Evolutionary conservation across 2,113 vertebrate species (phyloP).

Genomic region (Nanorana parkeri): DNA sequence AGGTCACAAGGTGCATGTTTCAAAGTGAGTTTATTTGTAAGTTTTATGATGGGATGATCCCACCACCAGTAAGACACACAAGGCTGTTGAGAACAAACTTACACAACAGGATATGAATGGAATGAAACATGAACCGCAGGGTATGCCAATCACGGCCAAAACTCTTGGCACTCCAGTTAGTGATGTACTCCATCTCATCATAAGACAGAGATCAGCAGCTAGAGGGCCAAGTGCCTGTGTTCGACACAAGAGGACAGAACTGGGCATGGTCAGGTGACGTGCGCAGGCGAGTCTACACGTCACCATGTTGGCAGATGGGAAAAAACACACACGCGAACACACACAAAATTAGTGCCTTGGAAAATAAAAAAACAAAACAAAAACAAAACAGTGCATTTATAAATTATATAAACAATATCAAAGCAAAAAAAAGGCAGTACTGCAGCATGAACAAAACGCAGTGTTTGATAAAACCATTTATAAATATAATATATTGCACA

Average conservation of each 20-base stretch:
- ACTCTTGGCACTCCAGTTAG: background rate
- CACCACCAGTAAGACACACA: constrained; percentile 40
- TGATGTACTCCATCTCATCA: background rate
- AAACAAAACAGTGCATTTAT: constrained; percentile 55
- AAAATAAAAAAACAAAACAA: constrained; percentile 50
- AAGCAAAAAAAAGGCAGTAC: constrained; percentile 54
- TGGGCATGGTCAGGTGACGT: constrained; percentile 7
- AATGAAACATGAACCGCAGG: constrained; percentile 3
- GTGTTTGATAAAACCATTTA: constrained; percentile 55
- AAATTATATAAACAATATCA: constrained; percentile 56
- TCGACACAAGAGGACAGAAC: constrained; percentile 2
- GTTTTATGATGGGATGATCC: constrained; percentile 14
- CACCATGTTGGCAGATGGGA: constrained; percentile 12
- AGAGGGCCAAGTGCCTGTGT: background rate
- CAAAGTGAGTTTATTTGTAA: constrained; percentile 56
- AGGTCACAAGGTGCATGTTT: constrained; percentile 31
- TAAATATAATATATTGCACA: constrained; percentile 58
- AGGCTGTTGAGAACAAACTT: constrained; percentile 27
- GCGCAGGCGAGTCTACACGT: constrained; percentile 2
- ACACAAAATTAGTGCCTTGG: constrained; percentile 48
- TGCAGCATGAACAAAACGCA: constrained; percentile 51
- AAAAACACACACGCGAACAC: constrained; percentile 15
- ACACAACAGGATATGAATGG: background rate
- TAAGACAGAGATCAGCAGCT: no score
- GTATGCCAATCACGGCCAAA: background rate